A percentile compares a stretch with the other conserved stretches of the same genome.
phyloP scores from a whole-genome alignment of 2,797 vertebrate species.

The Fringilla coelebs region DNA sequence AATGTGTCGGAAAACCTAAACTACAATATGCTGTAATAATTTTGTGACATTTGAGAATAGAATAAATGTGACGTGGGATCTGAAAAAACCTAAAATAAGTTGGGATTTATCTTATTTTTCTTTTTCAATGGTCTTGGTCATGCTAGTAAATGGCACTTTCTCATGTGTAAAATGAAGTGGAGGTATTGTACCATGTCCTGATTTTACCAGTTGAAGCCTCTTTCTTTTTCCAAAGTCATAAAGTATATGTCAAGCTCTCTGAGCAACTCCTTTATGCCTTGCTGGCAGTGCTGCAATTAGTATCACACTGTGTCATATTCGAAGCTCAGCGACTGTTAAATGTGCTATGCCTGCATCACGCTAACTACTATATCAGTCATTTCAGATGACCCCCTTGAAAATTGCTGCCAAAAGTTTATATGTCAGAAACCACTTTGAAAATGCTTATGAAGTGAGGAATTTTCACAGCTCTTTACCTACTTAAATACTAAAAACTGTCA shows the following conservation, averaged over 20 bases:
- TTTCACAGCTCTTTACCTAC: constrained; percentile 68
- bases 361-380: constrained; percentile 76
- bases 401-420: constrained; percentile 77
- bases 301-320: constrained; percentile 62
- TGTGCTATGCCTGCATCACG: constrained; percentile 34
- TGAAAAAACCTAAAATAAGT: neutral
- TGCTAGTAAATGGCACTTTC: neutral
- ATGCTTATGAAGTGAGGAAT: constrained; percentile 72
- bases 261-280: constrained; percentile 40
- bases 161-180: constrained; percentile 19
- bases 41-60: neutral
- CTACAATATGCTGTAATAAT: neutral
- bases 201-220: constrained; percentile 31
- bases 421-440: constrained; percentile 73
- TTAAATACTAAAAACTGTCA: constrained; percentile 71
- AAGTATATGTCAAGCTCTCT: constrained; percentile 40
- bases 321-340: constrained; percentile 63
- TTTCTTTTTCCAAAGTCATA: constrained; percentile 47
- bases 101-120: neutral
- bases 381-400: constrained; percentile 73
- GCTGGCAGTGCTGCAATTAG: constrained; percentile 56
- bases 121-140: neutral
- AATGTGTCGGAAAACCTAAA: neutral
- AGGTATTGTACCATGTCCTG: neutral
- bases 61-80: neutral